phyloP scores from a whole-genome alignment of 2,113 vertebrate genomes.

The Nesogale talazaci region DNA sequence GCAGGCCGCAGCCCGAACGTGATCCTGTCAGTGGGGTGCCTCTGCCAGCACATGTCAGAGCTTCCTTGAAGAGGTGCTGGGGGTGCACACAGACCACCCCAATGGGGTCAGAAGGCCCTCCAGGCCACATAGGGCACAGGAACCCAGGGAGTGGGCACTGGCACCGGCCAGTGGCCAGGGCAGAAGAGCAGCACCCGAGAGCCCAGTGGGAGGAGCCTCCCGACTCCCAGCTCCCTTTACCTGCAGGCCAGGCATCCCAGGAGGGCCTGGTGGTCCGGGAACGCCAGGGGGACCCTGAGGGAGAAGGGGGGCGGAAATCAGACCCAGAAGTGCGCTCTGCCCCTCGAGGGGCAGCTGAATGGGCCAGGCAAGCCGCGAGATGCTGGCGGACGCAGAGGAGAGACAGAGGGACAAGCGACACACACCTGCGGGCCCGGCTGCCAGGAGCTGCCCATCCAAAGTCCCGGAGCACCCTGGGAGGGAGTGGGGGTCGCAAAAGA shows the following conservation, averaged over 20 bases:
- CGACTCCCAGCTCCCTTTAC: slow-evolving; percentile 81
- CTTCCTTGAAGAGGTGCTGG: not conserved
- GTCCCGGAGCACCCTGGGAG: slow-evolving; percentile 93
- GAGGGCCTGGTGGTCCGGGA: slow-evolving; percentile 91
- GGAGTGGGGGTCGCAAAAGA: slow-evolving; percentile 81
- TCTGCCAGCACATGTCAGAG: not conserved
- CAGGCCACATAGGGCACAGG: not conserved
- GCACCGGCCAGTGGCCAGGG: fast-evolving
- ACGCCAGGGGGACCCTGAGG: slow-evolving; percentile 94
- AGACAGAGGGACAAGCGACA: slow-evolving; percentile 76
- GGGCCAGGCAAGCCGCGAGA: not conserved
- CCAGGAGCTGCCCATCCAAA: slow-evolving; percentile 87
- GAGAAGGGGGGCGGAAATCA: slow-evolving; percentile 52
- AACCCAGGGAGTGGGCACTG: not conserved
- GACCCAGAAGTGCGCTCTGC: not conserved
- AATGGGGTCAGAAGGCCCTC: not conserved
- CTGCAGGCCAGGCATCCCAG: slow-evolving; percentile 91
- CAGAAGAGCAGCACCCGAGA: not conserved
- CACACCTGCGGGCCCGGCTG: slow-evolving; percentile 94
- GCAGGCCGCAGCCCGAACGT: not conserved
- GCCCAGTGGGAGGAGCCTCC: not conserved
- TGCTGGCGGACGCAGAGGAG: slow-evolving; percentile 11
- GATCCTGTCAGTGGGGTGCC: not conserved
- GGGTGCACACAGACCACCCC: not conserved
- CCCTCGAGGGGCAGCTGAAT: not conserved